A percentile compares a stretch with the other conserved stretches of the same genome.
Conservation (phyloP, 2,797 vertebrate species). For the Myotis vivesi region DNA sequence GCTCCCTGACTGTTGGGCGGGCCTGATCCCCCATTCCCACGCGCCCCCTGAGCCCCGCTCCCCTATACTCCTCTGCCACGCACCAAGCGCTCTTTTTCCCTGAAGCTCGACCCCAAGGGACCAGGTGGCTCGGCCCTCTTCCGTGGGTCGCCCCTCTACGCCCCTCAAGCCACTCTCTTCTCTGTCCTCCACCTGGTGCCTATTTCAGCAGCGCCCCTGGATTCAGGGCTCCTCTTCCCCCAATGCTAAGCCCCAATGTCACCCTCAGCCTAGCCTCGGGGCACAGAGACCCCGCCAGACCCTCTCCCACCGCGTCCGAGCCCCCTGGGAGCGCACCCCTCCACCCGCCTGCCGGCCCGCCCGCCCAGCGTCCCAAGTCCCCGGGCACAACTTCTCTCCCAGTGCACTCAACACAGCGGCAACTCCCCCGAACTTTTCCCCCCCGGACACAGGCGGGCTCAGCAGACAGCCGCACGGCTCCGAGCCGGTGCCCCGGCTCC, state of each 20-base stretch:
- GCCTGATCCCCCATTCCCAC: slow-evolving; percentile 19
- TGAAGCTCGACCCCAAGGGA: slow-evolving; percentile 30
- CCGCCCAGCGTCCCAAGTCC: slow-evolving; percentile 22
- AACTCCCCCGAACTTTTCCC: slow-evolving; percentile 74
- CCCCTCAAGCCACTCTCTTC: not conserved
- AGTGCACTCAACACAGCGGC: slow-evolving; percentile 37
- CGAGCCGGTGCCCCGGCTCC: slow-evolving; percentile 29
- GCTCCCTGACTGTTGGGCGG: not conserved
- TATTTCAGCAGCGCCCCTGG: not conserved
- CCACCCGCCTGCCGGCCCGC: not conserved
- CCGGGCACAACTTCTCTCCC: slow-evolving; percentile 65
- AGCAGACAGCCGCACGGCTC: not conserved
- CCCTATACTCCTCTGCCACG: not conserved
- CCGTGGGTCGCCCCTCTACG: not conserved
- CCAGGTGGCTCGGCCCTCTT: not conserved
- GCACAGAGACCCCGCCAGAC: not conserved
- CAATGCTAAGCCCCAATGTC: not conserved
- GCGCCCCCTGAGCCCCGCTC: slow-evolving; percentile 32
- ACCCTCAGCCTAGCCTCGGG: not conserved
- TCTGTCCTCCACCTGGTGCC: slow-evolving; percentile 8
- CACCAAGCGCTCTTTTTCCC: not conserved
- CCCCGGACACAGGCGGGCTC: slow-evolving; percentile 34
- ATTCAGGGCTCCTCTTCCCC: slow-evolving; percentile 12
- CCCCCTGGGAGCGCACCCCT: slow-evolving; percentile 10
- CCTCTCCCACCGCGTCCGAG: not conserved